These are phyloP conservation scores for Sinocyclocheilus anshuiensis DNA, from an alignment of 2,113 vertebrate genomes.

Conservation along the genomic window DNA sequence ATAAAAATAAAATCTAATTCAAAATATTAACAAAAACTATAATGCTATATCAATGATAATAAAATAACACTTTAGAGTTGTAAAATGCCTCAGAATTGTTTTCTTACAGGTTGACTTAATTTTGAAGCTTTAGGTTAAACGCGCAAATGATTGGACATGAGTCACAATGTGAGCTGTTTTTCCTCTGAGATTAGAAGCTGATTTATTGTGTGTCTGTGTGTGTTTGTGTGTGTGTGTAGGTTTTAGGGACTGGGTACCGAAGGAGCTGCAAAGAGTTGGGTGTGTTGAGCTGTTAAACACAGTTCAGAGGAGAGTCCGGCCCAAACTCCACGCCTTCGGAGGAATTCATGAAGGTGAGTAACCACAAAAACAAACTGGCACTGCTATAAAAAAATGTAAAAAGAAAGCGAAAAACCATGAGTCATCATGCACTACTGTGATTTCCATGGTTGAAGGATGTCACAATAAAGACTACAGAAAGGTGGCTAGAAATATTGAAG, in stretches of 20 bases:
- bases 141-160: background rate
- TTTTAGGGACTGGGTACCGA: constrained; percentile 98
- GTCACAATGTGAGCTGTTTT: constrained; percentile 1
- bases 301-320: constrained; percentile 92
- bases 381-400: background rate
- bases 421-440: background rate
- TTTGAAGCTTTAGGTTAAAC: background rate
- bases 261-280: constrained; percentile 95
- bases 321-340: constrained; percentile 96
- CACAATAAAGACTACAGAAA: background rate
- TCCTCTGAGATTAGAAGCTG: constrained; percentile 44
- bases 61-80: background rate
- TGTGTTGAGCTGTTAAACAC: constrained; percentile 98
- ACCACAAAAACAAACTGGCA: background rate
- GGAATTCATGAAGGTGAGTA: constrained; percentile 92
- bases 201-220: background rate
- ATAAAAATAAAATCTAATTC: background rate
- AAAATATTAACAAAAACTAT: background rate
- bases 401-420: background rate
- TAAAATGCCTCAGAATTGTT: background rate
- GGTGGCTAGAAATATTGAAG: background rate
- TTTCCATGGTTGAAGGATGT: background rate
- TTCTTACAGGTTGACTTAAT: background rate
- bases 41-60: background rate
- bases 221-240: constrained; percentile 71